Evolutionary conservation across 2,797 vertebrate species (phyloP), one percentile per base, ranked within the genome.

Genomic region (Clarias laeviceps): DNA sequence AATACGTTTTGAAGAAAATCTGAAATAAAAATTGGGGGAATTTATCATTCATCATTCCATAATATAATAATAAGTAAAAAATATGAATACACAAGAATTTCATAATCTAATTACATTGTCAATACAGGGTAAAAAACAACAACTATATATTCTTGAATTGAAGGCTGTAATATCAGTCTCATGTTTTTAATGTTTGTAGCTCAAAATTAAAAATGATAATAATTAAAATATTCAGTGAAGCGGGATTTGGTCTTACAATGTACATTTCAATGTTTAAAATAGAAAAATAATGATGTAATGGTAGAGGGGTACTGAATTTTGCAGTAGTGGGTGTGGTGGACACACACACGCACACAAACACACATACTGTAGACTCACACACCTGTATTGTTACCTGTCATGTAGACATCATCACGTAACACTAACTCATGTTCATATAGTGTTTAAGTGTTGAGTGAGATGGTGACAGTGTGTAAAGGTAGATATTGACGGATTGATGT

Each of bases 241-340:
- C 66, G 20, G 17, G 3, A 20, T 34, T 34, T 34, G 7, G 5
- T 34, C 32, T 32, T 68, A 68, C 37, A 24, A 61, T 61, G 20
- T 20, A 61, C 59, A 54, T 12, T 56, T 2, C 64, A 27, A 12
- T 24, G 22, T 27, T 12, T 61, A 7, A 78, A 66, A 59, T 14
- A 37, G 15, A 24, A 17, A 17, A 77, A 76, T 87, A 69, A 80
- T 40, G 65, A 37, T 80, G 37, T 54, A 89, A 65, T 81, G 24
- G 80, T 82, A 82, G 86, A 88, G 88, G 91, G 91, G 66, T 37
- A 22, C 7, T 34, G 90, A 85, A 90, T 89, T 65, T 88, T 85
- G 83, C 86, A 88, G 40, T 40, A 79, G 12, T 87, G 88, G 86
- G 90, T 37, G 91, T 93, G 91, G 86, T 81, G 4, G 84, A 50